Base-by-base conservation (phyloP, 2,797 vertebrate species). In the Danio tinwini region DNA sequence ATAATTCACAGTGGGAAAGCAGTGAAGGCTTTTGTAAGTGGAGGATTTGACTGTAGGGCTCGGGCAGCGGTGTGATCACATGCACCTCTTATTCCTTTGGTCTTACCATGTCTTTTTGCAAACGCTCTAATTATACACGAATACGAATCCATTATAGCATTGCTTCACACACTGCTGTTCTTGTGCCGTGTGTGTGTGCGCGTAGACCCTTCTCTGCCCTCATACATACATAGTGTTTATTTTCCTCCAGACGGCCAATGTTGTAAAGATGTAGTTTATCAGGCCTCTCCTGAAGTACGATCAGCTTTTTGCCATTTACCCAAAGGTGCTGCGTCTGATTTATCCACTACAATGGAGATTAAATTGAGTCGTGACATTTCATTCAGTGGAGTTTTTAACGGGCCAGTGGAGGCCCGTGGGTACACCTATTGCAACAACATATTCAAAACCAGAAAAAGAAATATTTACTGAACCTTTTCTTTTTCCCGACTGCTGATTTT, bases 1-100 rank as follows among this genome's bases (percentile, higher is more conserved):
- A 85, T 85, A 85, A 85, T 84, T 87, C 87, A 85, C 82, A 79
- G 65, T 76, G 85, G 81, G 69, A 85, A 68, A 56, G 78, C 76
- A 81, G 75, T 72, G 76, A 83, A 85, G 86, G 82, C 87, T 84
- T 86, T 86, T 75, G 84, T 17, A 84, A 86, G 84, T 87, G 78
- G 73, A 78, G 74, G 83, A 85, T 88, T 89, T 85, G 89, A 89
- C 90, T 86, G 84, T 84, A 78, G 75, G 81, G 84, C 84, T 74
- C 55, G 72, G 70, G 65, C 55, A 56, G 45, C 3, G 56, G 47
- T 40, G 53, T n/a, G 87, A 87, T 73, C 81, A 85, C 74, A 80
- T 71, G 80, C 56, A 83, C 74, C 65, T 83, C 76, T 84, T 83
- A 81, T 87, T 55, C 68, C 42, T 70, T 70, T 49, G 44, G 64